Percentiles rank a stretch among this genome's conserved stretches.
Evolutionary conservation across 1,140 invertebrate species (phyloP).

Genomic region (Formica selysi): DNA sequence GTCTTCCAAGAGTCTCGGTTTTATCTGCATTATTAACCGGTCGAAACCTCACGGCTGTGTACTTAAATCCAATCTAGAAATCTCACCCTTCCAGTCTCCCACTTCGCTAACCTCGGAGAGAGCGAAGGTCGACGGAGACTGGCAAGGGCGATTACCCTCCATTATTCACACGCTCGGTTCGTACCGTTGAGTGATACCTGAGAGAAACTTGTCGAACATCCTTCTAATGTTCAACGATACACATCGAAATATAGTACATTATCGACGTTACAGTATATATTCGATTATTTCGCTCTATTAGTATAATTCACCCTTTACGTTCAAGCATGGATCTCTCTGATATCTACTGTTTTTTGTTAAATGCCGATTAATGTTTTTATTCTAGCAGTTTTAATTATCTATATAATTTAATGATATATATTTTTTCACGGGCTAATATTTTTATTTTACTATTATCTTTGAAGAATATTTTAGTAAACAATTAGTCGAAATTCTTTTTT

Average conservation of each 20-base stretch:
- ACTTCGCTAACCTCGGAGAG: constrained; percentile 68
- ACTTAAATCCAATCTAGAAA: constrained; percentile 83
- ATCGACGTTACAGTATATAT: not conserved
- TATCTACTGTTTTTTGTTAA: not conserved
- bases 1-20: constrained; percentile 75
- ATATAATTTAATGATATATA: not conserved
- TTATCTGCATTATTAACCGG: constrained; percentile 83
- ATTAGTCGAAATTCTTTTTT: not conserved
- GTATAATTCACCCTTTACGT: not conserved
- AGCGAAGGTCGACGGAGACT: constrained; percentile 78
- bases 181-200: constrained; percentile 80
- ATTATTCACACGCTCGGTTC: constrained; percentile 84
- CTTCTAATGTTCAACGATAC: constrained; percentile 48
- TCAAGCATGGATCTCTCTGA: not conserved
- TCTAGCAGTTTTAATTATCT: not conserved
- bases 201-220: constrained; percentile 74
- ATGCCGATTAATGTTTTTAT: not conserved
- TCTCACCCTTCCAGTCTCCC: constrained; percentile 75
- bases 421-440: not conserved
- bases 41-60: constrained; percentile 83
- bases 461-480: not conserved
- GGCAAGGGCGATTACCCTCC: constrained; percentile 82
- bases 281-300: constrained; percentile 8
- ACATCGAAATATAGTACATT: not conserved
- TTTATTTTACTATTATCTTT: not conserved